A percentile compares a stretch with the other conserved stretches of the same genome.
phyloP scores from a whole-genome alignment of 1,140 invertebrate genomes.

The Scaptomyza graminum region DNA sequence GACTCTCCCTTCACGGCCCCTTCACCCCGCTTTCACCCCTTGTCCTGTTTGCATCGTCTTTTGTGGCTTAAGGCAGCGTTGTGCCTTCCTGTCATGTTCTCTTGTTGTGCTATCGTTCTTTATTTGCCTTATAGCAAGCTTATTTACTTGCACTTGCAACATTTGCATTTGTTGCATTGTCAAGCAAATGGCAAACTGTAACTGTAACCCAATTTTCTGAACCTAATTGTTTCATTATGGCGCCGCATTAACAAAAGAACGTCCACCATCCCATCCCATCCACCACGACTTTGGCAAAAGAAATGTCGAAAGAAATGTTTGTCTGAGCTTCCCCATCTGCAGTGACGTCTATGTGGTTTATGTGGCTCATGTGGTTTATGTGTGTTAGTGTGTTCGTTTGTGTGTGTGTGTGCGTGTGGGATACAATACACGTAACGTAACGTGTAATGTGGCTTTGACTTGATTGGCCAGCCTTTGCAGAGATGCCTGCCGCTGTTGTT shows the following conservation, averaged over 20 bases:
- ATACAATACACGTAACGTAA: constrained; percentile 42
- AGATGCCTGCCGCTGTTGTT: constrained; percentile 43
- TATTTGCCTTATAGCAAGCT: constrained; percentile 47
- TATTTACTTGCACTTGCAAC: constrained; percentile 75
- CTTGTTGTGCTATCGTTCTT: constrained; percentile 31
- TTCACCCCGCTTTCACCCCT: background rate
- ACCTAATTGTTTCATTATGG: constrained; percentile 81
- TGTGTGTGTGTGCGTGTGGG: background rate
- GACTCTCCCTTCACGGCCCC: background rate
- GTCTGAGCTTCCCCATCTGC: background rate
- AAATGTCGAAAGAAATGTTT: constrained; percentile 41
- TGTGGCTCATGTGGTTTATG: background rate
- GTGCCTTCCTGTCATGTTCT: constrained; percentile 26
- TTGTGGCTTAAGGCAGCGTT: constrained; percentile 7
- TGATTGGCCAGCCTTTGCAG: constrained; percentile 59
- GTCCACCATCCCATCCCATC: constrained; percentile 22
- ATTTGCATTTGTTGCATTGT: constrained; percentile 74
- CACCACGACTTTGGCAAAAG: constrained; percentile 29
- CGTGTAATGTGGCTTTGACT: constrained; percentile 68
- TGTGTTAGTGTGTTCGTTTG: background rate
- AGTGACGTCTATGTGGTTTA: background rate
- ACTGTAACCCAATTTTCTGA: constrained; percentile 79
- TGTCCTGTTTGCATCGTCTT: background rate
- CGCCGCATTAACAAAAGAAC: constrained; percentile 73
- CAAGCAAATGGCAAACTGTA: constrained; percentile 32